These are phyloP conservation scores for Eupsilia transversa DNA, from an alignment of 2,888 invertebrate genomes.

Conservation along the genomic window DNA sequence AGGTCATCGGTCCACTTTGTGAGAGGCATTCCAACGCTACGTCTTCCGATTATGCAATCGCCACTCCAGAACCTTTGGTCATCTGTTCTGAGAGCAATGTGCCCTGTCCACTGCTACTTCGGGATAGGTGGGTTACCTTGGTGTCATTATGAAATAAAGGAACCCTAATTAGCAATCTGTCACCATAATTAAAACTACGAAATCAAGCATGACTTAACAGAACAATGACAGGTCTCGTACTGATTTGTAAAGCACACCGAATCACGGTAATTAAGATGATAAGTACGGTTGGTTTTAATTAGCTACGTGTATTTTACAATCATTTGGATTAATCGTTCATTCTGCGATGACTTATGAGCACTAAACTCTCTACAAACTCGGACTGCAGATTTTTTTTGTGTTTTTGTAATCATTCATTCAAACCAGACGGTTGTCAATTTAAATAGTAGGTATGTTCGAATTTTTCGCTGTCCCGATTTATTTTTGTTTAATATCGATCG, in stretches of 20 bases:
- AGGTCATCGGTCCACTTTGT: too few relatives aligned
- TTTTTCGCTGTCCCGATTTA: background rate
- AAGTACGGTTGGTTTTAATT: conserved; percentile 43
- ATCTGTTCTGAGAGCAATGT: too few relatives aligned
- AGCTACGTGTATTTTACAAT: conserved; percentile 20
- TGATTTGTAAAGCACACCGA: conserved; percentile 34
- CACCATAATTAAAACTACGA: conserved; percentile 9
- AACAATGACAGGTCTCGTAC: conserved; percentile 30
- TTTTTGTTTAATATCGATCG: too few relatives aligned
- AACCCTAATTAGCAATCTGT: conserved; percentile 33
- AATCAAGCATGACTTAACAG: conserved; percentile 14
- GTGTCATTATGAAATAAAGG: background rate
- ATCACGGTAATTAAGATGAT: conserved; percentile 40
- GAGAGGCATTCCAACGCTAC: too few relatives aligned
- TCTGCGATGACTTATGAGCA: conserved; percentile 13
- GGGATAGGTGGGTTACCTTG: too few relatives aligned
- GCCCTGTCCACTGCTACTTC: too few relatives aligned
- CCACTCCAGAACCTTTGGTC: too few relatives aligned
- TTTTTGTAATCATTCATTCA: background rate
- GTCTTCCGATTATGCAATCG: too few relatives aligned
- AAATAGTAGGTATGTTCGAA: conserved; percentile 3
- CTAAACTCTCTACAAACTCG: background rate
- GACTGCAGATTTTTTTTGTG: background rate
- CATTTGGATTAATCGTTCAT: conserved; percentile 30
- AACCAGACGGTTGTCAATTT: background rate